phyloP scores from a whole-genome alignment of 2,888 invertebrate genomes.

The Tetragonisca angustula region DNA sequence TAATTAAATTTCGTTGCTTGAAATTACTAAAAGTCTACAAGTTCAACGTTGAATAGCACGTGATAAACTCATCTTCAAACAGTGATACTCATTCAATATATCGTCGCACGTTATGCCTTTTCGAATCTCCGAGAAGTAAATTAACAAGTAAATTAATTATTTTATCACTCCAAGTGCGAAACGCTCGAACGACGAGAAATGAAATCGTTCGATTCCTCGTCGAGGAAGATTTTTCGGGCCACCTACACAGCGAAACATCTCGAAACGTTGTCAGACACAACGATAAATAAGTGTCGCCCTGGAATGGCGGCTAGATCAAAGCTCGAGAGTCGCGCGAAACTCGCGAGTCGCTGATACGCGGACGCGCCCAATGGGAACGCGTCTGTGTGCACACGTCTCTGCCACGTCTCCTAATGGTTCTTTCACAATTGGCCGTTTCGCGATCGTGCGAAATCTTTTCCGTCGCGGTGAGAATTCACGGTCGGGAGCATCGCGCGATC shows the following conservation, averaged over 20 bases:
- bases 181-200: background rate
- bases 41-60: too few species aligned
- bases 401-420: slow-evolving; percentile 75
- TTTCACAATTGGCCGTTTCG: slow-evolving; percentile 69
- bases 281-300: slow-evolving; percentile 83
- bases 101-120: too few species aligned
- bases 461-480: slow-evolving; percentile 15
- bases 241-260: slow-evolving; percentile 19
- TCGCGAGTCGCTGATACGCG: slow-evolving; percentile 79
- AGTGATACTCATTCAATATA: too few species aligned
- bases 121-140: too few species aligned
- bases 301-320: slow-evolving; percentile 83
- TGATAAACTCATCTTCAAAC: too few species aligned
- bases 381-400: slow-evolving; percentile 68
- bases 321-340: slow-evolving; percentile 70
- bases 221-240: slow-evolving; percentile 21
- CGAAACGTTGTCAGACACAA: slow-evolving; percentile 41
- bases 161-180: too few species aligned
- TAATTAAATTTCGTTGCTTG: too few species aligned
- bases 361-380: slow-evolving; percentile 77
- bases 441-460: slow-evolving; percentile 43
- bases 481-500: slow-evolving; percentile 8
- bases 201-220: background rate
- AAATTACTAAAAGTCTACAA: too few species aligned
- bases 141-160: too few species aligned